Conservation (phyloP, 2,888 invertebrate genomes). For the Lasiommata megera region DNA sequence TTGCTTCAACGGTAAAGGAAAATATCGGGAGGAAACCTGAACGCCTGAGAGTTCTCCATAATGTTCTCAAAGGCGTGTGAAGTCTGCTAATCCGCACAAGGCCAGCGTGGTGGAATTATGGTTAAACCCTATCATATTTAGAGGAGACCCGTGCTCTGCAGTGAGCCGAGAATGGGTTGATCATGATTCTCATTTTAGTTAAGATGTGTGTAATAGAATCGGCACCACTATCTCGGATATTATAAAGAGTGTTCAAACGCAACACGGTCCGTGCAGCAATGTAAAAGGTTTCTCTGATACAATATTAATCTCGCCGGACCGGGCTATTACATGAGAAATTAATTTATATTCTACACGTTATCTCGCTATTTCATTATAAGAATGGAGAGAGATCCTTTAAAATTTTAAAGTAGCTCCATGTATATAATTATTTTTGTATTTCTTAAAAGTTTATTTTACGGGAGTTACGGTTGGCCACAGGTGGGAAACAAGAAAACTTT, state of each 20-base stretch:
- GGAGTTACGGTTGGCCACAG: background rate
- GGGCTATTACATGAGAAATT: constrained; percentile 56
- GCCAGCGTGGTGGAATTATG: no score
- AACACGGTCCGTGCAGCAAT: constrained; percentile 38
- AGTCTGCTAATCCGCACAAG: no score
- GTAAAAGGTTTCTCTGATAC: constrained; percentile 66
- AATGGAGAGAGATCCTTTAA: constrained; percentile 23
- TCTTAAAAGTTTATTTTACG: background rate
- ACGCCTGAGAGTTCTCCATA: no score
- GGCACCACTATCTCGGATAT: background rate
- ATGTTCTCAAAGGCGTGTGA: no score
- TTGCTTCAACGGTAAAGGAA: no score
- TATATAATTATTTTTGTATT: background rate
- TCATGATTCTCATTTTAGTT: no score
- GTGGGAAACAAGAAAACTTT: no score
- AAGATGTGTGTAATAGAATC: no score
- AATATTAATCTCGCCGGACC: constrained; percentile 58
- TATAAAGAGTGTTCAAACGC: constrained; percentile 35
- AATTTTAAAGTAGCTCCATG: constrained; percentile 25
- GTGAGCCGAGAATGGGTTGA: no score
- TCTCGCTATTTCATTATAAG: constrained; percentile 35
- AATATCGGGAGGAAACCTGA: no score
- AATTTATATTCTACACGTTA: constrained; percentile 51
- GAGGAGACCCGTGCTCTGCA: no score
- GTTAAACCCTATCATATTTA: no score